Conservation (phyloP, 2,888 invertebrate species). For the Oscheius myriophilus region DNA sequence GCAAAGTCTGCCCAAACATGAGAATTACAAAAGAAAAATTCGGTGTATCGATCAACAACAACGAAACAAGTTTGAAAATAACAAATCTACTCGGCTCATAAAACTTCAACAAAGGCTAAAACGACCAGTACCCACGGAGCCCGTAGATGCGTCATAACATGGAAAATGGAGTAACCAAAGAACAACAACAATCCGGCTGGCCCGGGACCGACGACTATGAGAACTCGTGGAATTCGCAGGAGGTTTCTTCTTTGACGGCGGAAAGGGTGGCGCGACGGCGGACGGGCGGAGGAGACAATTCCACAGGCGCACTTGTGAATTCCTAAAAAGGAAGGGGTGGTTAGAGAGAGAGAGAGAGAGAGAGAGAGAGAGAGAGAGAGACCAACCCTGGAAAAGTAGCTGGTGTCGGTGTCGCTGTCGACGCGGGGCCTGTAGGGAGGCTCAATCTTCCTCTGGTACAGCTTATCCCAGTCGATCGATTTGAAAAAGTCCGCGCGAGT, state of each 20-base stretch:
- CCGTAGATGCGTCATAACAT: too few relatives aligned
- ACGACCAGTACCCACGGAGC: too few relatives aligned
- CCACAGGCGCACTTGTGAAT: slow-evolving; percentile 96
- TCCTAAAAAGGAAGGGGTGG: slow-evolving; percentile 76
- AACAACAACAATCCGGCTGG: too few relatives aligned
- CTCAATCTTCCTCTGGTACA: slow-evolving; percentile 88
- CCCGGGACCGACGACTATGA: too few relatives aligned
- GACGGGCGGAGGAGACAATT: slow-evolving; percentile 86
- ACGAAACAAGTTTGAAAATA: too few relatives aligned
- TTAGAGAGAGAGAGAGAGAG: neutral
- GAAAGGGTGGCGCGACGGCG: slow-evolving; percentile 75
- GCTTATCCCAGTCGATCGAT: slow-evolving; percentile 91
- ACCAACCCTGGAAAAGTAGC: slow-evolving; percentile 84
- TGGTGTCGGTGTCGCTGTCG: slow-evolving; percentile 92
- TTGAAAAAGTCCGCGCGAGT: slow-evolving; percentile 94
- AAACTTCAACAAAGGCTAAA: too few relatives aligned
- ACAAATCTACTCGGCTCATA: too few relatives aligned
- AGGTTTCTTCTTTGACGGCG: slow-evolving; percentile 72
- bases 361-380: neutral
- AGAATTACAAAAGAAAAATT: too few relatives aligned
- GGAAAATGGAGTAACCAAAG: too few relatives aligned
- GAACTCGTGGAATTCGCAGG: too few relatives aligned
- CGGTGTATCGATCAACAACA: too few relatives aligned
- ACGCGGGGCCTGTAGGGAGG: slow-evolving; percentile 80
- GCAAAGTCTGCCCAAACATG: too few relatives aligned